Evolutionary conservation across 2,888 invertebrate genomes (phyloP), one percentile per base, ranked within the genome.

Genomic region (Synanthedon formicaeformis): DNA sequence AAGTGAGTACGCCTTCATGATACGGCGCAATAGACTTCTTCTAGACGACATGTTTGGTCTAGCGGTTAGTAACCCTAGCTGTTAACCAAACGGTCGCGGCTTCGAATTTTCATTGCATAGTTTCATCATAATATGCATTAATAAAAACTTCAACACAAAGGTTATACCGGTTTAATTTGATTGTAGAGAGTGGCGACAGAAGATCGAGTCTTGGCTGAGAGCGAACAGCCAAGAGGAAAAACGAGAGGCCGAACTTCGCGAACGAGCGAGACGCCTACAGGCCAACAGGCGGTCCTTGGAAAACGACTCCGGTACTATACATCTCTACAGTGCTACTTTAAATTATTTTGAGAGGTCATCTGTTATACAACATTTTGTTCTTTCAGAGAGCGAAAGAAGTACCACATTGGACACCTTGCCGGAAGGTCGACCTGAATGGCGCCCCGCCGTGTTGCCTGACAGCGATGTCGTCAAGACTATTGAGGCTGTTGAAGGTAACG

Each of bases 131-230:
- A 1, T 50, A 23, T 34, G 11, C 2, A 13, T 10, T 12, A 50
- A 13, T 5, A 48, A 45, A 51, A 49, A 10, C 6, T 40, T n/a
- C 2, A 49, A 18, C 8, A 1, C 8, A 11, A 45, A 3, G 45
- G 45, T 45, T 45, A 6, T n/a, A 45, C 11, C 3, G 13, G 50
- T 50, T 45, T 51, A 13, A 13, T 45, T 45, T n/a, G 12, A 13
- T n/a, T 13, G 45, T 63, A 93, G 93, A 81, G 95, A 95, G 70
- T 95, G 95, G 95, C 89, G 94, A 51, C 94, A 95, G 75, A 96
- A 96, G 76, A 96, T 96, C 68, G 96, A 96, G 78, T 94, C 94
- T 5, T 96, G 96, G 96, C 84, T 96, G 58, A 92, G 95, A 61
- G 94, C 95, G 55, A 95, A 94, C 82, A 95, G 95, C 72, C 92